phyloP scores from a whole-genome alignment of 2,797 vertebrate genomes.

The Lacerta agilis region DNA sequence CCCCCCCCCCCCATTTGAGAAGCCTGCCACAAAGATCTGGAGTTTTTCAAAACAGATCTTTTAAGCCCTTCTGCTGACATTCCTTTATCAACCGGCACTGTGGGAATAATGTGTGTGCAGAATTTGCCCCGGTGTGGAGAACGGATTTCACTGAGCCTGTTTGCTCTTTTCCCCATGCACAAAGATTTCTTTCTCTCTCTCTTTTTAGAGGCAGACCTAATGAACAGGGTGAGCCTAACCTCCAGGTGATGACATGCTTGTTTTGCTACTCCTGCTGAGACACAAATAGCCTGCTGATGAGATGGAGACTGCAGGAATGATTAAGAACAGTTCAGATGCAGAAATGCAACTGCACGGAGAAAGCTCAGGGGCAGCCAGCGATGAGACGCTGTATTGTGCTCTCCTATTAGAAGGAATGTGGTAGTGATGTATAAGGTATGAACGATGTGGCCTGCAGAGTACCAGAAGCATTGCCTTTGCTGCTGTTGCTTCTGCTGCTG shows the following conservation, averaged over 20 bases:
- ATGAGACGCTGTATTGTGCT: conserved; percentile 64
- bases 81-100: background rate
- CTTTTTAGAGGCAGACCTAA: conserved; percentile 11
- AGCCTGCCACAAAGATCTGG: background rate
- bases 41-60: background rate
- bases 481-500: conserved; percentile 58
- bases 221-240: conserved; percentile 7
- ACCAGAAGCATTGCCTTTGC: conserved; percentile 67
- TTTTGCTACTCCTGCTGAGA: conserved; percentile 39
- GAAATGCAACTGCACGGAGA: conserved; percentile 6
- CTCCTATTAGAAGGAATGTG: conserved; percentile 88
- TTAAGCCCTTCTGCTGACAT: background rate
- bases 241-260: conserved; percentile 23
- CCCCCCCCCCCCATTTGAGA: background rate
- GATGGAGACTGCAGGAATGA: conserved; percentile 29
- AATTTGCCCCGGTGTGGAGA: background rate
- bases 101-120: background rate
- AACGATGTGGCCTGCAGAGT: conserved; percentile 81
- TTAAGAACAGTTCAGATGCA: conserved; percentile 23
- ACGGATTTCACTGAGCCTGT: background rate
- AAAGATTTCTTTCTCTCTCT: background rate
- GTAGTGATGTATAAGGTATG: conserved; percentile 82
- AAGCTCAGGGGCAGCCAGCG: conserved; percentile 38
- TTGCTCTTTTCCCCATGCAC: background rate
- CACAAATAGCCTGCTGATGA: conserved; percentile 44